Percentiles rank a stretch among this genome's conserved stretches.
phyloP scores from a whole-genome alignment of 2,113 vertebrate species.

The Leucoraja erinaceus region DNA sequence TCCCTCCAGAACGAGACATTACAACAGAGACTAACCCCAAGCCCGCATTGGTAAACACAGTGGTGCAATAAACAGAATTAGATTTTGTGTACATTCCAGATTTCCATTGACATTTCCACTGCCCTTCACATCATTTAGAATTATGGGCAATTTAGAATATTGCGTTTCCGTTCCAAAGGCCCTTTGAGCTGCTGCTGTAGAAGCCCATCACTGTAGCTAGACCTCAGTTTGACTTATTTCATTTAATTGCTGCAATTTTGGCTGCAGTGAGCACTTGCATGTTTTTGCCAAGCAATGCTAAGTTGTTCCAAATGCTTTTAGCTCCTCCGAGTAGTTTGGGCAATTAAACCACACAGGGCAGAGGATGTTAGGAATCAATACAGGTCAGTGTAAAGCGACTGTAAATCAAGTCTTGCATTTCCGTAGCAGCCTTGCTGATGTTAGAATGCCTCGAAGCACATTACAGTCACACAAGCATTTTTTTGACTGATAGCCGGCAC shows the following conservation, averaged over 20 bases:
- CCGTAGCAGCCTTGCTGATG: no score
- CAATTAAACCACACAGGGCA: neutral
- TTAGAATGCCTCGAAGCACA: no score
- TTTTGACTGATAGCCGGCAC: no score
- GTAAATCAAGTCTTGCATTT: neutral
- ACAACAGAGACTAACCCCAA: neutral
- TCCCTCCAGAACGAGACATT: neutral
- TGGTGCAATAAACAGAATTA: neutral
- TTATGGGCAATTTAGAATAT: neutral
- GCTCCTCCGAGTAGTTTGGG: neutral
- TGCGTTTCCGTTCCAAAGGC: neutral
- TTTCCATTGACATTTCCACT: slow-evolving; percentile 10
- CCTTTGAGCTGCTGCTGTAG: neutral
- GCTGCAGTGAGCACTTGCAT: neutral
- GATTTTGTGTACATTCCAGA: neutral
- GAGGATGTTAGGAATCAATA: neutral
- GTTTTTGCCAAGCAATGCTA: neutral
- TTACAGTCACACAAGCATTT: no score
- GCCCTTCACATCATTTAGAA: neutral
- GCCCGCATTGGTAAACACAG: neutral
- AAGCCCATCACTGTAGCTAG: neutral
- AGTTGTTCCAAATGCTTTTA: no score
- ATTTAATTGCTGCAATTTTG: neutral
- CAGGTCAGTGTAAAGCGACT: neutral
- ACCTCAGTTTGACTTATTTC: neutral